A percentile compares a stretch with the other conserved stretches of the same genome.
Conservation (phyloP, 2,113 vertebrate species). For the Ctenodactylus gundi region DNA sequence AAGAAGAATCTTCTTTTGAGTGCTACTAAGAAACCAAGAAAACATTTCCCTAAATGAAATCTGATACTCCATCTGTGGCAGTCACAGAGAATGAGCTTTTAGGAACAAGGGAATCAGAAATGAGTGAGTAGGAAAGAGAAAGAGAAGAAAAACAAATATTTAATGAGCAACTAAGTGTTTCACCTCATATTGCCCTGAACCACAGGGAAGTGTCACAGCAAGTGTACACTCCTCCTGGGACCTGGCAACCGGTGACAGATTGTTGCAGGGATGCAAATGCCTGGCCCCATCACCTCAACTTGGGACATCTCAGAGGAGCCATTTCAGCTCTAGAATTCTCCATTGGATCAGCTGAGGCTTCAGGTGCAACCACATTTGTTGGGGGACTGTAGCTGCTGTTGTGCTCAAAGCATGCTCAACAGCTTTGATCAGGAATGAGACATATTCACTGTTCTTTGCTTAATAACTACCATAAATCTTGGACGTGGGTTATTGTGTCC, state of each 20-base stretch:
- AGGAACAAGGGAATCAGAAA: neutral
- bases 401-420: too few relatives aligned
- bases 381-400: too few relatives aligned
- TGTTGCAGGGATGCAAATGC: neutral
- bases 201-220: neutral
- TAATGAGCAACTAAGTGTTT: neutral
- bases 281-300: neutral
- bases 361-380: neutral
- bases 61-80: neutral
- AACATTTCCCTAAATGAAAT: conserved; percentile 44
- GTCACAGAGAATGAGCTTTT: neutral
- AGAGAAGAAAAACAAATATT: conserved; percentile 4
- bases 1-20: conserved; percentile 51
- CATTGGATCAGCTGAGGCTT: neutral
- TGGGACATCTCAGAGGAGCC: neutral
- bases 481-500: too few relatives aligned
- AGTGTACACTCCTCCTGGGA: neutral
- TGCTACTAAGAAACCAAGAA: conserved; percentile 29
- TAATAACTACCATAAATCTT: too few relatives aligned
- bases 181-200: too few relatives aligned
- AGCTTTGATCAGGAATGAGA: too few relatives aligned
- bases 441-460: too few relatives aligned
- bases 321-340: neutral
- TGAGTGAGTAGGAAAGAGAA: conserved; percentile 30
- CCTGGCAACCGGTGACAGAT: neutral